Percentiles rank a stretch among this genome's conserved stretches.
These are phyloP conservation scores for Nysson spinosus DNA, from an alignment of 2,888 invertebrate species.

Conservation along the genomic window DNA sequence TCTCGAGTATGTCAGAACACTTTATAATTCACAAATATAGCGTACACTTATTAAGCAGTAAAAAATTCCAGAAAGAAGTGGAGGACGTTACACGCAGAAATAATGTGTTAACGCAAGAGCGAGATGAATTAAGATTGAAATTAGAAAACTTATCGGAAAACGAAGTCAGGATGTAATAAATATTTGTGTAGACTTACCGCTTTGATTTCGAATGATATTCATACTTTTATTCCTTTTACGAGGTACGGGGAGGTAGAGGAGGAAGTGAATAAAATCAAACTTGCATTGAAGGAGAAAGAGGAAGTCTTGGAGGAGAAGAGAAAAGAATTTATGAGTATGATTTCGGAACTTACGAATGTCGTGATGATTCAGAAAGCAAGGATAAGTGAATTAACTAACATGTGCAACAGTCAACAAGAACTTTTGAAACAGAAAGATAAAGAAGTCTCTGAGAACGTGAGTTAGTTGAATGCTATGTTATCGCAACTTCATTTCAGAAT, in stretches of 20 bases:
- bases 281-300: slow-evolving; percentile 53
- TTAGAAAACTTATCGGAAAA: slow-evolving; percentile 49
- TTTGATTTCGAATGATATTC: no score
- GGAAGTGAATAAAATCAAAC: slow-evolving; percentile 55
- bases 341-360: slow-evolving; percentile 55
- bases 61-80: slow-evolving; percentile 46
- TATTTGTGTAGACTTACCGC: no score
- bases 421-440: slow-evolving; percentile 51
- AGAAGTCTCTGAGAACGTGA: slow-evolving; percentile 52
- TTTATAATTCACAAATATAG: neutral
- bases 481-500: neutral
- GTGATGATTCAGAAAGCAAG: slow-evolving; percentile 58
- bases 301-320: slow-evolving; percentile 51
- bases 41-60: slow-evolving; percentile 13
- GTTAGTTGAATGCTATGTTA: neutral
- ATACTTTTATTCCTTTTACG: no score
- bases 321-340: slow-evolving; percentile 51
- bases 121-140: slow-evolving; percentile 54
- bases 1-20: neutral
- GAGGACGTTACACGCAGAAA: slow-evolving; percentile 43
- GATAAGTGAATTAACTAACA: slow-evolving; percentile 56
- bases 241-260: slow-evolving; percentile 55
- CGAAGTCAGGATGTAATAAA: slow-evolving; percentile 59
- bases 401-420: slow-evolving; percentile 56
- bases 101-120: slow-evolving; percentile 52